phyloP scores from a whole-genome alignment of 2,113 vertebrate genomes.

The Pyxicephalus adspersus region DNA sequence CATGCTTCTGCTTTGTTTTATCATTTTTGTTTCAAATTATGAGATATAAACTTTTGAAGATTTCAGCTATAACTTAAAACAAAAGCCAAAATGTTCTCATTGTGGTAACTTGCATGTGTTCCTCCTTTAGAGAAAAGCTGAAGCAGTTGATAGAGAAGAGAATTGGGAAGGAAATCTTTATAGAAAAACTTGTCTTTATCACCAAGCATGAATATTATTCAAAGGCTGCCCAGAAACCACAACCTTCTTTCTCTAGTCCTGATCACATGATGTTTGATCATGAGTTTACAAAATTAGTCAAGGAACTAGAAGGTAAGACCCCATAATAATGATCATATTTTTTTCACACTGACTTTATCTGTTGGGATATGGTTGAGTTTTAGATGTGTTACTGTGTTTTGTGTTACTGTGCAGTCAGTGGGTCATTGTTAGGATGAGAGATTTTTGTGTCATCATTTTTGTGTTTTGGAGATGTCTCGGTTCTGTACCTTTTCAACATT shows the following conservation, averaged over 20 bases:
- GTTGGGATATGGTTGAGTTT: no score
- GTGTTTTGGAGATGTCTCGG: no score
- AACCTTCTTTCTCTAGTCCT: constrained; percentile 88
- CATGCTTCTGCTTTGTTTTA: no score
- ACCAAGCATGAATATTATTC: constrained; percentile 97
- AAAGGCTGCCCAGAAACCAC: constrained; percentile 92
- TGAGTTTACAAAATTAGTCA: constrained; percentile 96
- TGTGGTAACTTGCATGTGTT: background rate
- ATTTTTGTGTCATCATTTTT: no score
- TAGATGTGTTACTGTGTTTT: no score
- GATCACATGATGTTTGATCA: constrained; percentile 98
- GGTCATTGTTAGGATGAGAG: no score
- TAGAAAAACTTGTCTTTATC: constrained; percentile 94
- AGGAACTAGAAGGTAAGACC: constrained; percentile 92
- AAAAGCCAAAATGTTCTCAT: background rate
- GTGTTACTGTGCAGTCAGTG: no score
- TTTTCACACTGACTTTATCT: background rate
- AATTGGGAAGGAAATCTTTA: constrained; percentile 97
- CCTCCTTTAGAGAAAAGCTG: constrained; percentile 85
- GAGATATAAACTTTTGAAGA: no score
- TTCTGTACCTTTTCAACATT: no score
- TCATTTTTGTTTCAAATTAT: no score
- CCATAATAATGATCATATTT: background rate
- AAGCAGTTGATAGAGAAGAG: constrained; percentile 98
- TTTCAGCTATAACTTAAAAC: no score